Evolutionary conservation across 1,140 invertebrate genomes (phyloP).

Genomic region (Psilanteris sp.): DNA sequence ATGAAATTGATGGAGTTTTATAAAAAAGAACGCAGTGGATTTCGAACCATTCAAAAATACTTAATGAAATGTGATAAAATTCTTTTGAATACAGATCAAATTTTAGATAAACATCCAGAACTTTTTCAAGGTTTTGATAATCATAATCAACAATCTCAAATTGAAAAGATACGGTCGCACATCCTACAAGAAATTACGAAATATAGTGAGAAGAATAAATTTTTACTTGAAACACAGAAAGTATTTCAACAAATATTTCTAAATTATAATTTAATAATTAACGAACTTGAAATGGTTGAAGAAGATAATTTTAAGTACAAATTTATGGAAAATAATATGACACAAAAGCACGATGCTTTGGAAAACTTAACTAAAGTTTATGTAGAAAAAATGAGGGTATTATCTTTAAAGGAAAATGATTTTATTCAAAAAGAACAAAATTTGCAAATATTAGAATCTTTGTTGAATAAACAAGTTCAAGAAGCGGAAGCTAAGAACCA

Average conservation of each 20-base stretch:
- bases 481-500: neutral
- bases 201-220: constrained; percentile 61
- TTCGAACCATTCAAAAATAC: constrained; percentile 25
- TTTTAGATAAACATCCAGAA: neutral
- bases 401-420: constrained; percentile 25
- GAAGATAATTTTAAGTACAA: constrained; percentile 64
- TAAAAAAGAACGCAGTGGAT: constrained; percentile 11
- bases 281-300: constrained; percentile 65
- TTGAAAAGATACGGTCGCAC: constrained; percentile 15
- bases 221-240: constrained; percentile 65
- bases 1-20: constrained; percentile 27
- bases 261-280: constrained; percentile 66
- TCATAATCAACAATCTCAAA: neutral
- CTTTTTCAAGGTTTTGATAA: neutral
- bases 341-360: constrained; percentile 16
- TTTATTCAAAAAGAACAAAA: constrained; percentile 1
- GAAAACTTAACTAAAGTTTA: constrained; percentile 42
- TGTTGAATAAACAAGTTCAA: constrained; percentile 12
- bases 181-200: constrained; percentile 17
- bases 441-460: constrained; percentile 1
- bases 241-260: constrained; percentile 70
- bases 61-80: constrained; percentile 30
- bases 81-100: neutral
- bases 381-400: constrained; percentile 42
- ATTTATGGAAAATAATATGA: constrained; percentile 24